Evolutionary conservation across 2,888 invertebrate species (phyloP), one percentile per base, ranked within the genome.

Genomic region (Kuschelorhynchus macadamiae): DNA sequence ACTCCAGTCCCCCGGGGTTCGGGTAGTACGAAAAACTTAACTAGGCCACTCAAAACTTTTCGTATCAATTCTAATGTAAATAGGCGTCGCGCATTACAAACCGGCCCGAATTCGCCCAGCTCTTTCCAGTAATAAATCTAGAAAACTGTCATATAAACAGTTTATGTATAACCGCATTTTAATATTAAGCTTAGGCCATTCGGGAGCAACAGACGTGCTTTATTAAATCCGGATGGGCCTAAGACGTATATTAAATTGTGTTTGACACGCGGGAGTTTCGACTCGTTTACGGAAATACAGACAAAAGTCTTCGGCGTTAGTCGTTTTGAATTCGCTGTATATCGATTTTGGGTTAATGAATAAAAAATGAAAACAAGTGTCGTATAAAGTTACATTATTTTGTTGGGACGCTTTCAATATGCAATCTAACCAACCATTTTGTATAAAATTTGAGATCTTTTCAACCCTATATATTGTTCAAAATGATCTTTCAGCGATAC

Each of bases 61-160:
- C 53, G 59, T 66, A 60, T 66, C 53, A 33, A 60, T 66, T 53
- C 46, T 60, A 53, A 60, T 66, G 59, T 60, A 66, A 66, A 66
- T 66, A 56, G n/a, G 39, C 30, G 36, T 11, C 12, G 3, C 25
- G 50, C 46, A 53, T 66, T 36, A 44, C 30, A 32, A 25, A 44
- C 17, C 33, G 33, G 52, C 32, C 33, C 32, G 47, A 33, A 32
- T 18, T 18, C 42, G 56, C 16, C 44, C 50, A 12, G 44, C 33
- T 46, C 49, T 36, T 60, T 33, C 52, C 53, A 53, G 60, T 33
- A 60, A 66, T 66, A 66, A 59, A 66, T 66, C 60, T 21, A 14
- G 53, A 44, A 60, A 66, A 66, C 66, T 66, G 66, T 66, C 66
- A 66, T 55, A 36, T 56, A 57, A 64, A 64, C 64, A 42, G 46